Conservation (phyloP, 2,113 vertebrate species). For the Heterochromis multidens region DNA sequence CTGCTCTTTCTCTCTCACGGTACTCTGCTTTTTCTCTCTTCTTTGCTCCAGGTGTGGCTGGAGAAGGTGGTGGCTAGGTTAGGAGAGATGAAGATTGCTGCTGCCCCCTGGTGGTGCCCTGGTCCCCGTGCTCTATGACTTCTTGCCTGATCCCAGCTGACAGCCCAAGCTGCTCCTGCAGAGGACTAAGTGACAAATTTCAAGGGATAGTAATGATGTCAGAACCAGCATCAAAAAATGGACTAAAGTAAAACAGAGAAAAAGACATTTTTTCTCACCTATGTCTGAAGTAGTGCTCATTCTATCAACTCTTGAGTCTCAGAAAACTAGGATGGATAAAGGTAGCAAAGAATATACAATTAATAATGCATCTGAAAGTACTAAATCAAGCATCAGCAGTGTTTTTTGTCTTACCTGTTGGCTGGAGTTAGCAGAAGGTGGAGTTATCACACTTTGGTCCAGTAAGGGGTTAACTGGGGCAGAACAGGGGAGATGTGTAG, state of each 20-base stretch:
- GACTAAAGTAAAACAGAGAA: neutral
- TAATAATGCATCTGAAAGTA: neutral
- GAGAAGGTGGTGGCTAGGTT: conserved; percentile 80
- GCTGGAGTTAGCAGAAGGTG: conserved; percentile 87
- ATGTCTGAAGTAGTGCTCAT: conserved; percentile 58
- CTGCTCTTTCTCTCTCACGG: conserved; percentile 51
- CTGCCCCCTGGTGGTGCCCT: conserved; percentile 66
- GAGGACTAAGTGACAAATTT: neutral
- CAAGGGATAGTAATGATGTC: neutral
- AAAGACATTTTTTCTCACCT: conserved; percentile 36
- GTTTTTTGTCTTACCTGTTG: conserved; percentile 80
- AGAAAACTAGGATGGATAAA: conserved; percentile 71
- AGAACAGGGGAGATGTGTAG: conserved; percentile 86
- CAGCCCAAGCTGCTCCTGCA: conserved; percentile 43
- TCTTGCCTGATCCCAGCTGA: conserved; percentile 41
- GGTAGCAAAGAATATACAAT: neutral
- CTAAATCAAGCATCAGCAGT: neutral
- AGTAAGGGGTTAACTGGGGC: conserved; percentile 77
- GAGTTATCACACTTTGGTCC: conserved; percentile 81
- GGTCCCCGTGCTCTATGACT: conserved; percentile 53
- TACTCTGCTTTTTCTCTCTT: conserved; percentile 28
- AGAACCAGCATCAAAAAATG: neutral
- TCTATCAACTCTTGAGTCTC: conserved; percentile 83
- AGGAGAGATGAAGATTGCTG: conserved; percentile 54
- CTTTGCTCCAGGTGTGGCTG: conserved; percentile 62